A percentile compares a stretch with the other conserved stretches of the same genome.
Evolutionary conservation across 2,113 vertebrate genomes (phyloP).

Genomic region (Canis aureus): DNA sequence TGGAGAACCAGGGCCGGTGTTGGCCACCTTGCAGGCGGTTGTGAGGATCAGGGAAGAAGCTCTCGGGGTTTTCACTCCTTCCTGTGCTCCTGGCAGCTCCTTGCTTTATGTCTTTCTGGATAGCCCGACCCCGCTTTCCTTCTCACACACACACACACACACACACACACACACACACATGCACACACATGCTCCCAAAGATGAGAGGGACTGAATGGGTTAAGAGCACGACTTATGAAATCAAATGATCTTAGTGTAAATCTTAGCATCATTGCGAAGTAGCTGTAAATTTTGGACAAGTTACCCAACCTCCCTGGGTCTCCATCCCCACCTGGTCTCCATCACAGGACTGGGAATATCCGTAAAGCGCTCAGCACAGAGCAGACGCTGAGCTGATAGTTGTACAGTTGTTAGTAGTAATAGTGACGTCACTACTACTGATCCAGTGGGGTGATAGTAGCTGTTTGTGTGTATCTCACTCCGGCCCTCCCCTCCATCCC

Average conservation of each 20-base stretch:
- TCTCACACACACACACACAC: neutral
- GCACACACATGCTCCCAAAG: neutral
- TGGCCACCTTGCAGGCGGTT: neutral
- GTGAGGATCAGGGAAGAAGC: neutral
- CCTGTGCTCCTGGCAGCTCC: neutral
- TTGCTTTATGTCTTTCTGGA: neutral
- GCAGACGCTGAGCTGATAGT: neutral
- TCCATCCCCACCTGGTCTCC: neutral
- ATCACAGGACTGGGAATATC: neutral
- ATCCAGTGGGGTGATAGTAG: neutral
- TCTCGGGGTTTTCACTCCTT: neutral
- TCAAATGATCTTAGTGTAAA: neutral
- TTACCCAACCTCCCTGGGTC: neutral
- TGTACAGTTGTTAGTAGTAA: neutral
- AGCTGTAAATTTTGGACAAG: neutral
- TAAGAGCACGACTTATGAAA: neutral
- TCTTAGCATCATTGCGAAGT: neutral
- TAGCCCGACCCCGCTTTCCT: neutral
- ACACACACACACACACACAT: neutral
- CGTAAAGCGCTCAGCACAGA: neutral
- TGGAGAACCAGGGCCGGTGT: neutral
- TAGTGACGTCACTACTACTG: neutral
- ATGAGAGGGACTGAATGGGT: neutral
- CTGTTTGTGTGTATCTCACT: neutral
- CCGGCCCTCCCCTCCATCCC: rapidly evolving